phyloP scores from a whole-genome alignment of 2,113 vertebrate genomes.

The Myotis yumanensis region DNA sequence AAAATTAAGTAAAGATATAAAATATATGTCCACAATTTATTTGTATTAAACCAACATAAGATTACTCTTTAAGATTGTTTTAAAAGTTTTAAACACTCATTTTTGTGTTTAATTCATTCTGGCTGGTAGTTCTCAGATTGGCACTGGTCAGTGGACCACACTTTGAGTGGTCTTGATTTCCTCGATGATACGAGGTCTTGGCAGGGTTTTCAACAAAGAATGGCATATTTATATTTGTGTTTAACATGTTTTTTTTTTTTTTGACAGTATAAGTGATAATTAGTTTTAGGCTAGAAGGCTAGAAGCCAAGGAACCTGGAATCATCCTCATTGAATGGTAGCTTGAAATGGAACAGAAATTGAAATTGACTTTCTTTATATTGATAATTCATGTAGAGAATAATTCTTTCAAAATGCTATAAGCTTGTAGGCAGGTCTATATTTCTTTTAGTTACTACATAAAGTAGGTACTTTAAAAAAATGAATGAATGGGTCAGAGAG shows the following conservation, averaged over 20 bases:
- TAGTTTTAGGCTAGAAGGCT: neutral
- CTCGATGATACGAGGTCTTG: neutral
- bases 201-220: neutral
- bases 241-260: neutral
- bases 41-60: neutral
- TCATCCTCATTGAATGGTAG: neutral
- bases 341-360: neutral
- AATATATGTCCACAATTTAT: neutral
- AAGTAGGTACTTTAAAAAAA: neutral
- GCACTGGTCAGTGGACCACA: neutral
- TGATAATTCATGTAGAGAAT: neutral
- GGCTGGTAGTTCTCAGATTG: neutral
- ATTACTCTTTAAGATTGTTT: neutral
- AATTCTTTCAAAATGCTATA: neutral
- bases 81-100: neutral
- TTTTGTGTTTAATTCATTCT: slow-evolving; percentile 8
- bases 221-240: neutral
- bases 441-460: neutral
- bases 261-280: neutral
- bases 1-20: slow-evolving; percentile 9
- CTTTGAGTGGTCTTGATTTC: neutral
- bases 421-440: neutral
- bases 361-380: neutral
- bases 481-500: neutral
- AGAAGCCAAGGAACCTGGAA: slow-evolving; percentile 5